Conservation (phyloP, 2,113 vertebrate species). For the Enhydra lutris region DNA sequence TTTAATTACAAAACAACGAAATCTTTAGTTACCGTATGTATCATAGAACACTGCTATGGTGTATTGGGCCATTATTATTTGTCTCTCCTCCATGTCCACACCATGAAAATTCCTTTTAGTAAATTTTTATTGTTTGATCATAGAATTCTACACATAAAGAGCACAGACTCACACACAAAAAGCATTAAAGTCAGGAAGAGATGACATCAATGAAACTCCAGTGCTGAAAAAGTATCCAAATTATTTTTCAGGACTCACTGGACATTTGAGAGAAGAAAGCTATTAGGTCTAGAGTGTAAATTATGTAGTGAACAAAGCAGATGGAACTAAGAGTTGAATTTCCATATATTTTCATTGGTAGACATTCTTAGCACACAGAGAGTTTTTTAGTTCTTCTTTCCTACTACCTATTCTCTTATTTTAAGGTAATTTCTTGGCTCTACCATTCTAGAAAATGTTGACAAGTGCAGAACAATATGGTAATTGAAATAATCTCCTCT, state of each 20-base stretch:
- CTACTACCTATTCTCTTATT: neutral
- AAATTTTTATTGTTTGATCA: neutral
- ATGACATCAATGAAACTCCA: neutral
- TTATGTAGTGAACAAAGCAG: neutral
- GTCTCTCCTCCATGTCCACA: neutral
- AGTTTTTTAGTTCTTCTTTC: neutral
- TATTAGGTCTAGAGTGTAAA: neutral
- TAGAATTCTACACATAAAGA: constrained; percentile 44
- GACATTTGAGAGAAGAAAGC: constrained; percentile 28
- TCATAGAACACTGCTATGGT: neutral
- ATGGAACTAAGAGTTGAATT: neutral
- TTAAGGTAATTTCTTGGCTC: constrained; percentile 10
- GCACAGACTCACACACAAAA: neutral
- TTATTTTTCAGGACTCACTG: constrained; percentile 1
- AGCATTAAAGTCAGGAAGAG: constrained; percentile 40
- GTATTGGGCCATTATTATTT: neutral
- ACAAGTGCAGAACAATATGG: neutral
- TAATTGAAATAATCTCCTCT: constrained; percentile 11
- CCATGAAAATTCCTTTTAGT: neutral
- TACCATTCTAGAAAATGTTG: neutral
- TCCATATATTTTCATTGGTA: neutral
- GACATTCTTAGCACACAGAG: neutral
- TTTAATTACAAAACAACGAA: constrained; percentile 64
- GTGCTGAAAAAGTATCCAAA: constrained; percentile 22
- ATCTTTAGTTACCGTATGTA: constrained; percentile 10